Base-by-base conservation (phyloP, 1,140 invertebrate genomes). In the Nasonia giraulti region DNA sequence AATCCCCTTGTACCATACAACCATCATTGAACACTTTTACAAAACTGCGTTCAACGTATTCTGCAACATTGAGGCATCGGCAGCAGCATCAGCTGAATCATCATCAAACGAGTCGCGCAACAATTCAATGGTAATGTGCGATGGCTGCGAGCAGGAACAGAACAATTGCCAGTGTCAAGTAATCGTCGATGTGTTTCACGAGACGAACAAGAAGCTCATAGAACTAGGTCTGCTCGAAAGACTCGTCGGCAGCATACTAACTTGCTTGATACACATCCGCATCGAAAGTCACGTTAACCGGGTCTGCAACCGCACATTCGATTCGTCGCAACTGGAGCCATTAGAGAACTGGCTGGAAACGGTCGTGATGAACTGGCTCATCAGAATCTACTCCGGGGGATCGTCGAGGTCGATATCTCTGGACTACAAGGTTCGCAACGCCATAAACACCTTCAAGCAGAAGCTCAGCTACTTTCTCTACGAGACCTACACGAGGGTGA, bases 391-490 rank as follows among this genome's bases (percentile, higher is more conserved):
- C 87, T 95, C 94, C 73, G 94, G 93, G 68, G 95, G 94, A 20
- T 94, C 94, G 85, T 95, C 93, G 31, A 94, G 93, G 91, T 94
- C 93, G 71, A 92, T 93, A 75, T 89, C 90, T 55, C 91, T 94
- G 87, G 93, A 92, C 82, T 92, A 92, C 73, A 93, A 94, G 90
- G 94, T 94, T 81, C 92, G 93, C 23, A 93, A 94, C 89, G 94
- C 94, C 47, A 94, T 96, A 82, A 91, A 94, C 80, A 95, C 95
- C 85, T 97, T 97, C 88, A 96, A 96, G 88, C 94, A 96, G 73
- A 97, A 97, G 90, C 91, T 99, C n/a, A 95, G 94, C 27, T 96
- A 98, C 91, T 97, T 96, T 90, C 93, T 99, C 75, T 98, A 97
- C 90, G 97, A 98, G 91, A 97, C 95, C 11, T 99, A 98, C 89